phyloP scores from a whole-genome alignment of 2,888 invertebrate genomes.

The Anthophora plumipes region DNA sequence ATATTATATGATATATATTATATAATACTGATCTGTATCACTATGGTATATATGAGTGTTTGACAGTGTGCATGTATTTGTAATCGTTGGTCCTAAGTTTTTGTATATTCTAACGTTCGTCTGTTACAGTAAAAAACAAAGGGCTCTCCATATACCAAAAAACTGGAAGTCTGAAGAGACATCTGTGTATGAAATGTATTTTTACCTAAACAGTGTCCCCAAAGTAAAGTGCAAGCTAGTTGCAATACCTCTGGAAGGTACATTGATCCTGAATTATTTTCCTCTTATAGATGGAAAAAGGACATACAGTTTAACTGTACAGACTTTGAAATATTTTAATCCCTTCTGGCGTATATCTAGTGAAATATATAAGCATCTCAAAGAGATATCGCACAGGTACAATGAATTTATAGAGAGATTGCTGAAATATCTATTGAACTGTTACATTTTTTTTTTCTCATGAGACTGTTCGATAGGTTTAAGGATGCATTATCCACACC shows the following conservation, averaged over 20 bases:
- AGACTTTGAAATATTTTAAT: constrained; percentile 77
- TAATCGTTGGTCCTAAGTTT: background rate
- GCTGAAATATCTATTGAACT: background rate
- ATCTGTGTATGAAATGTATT: constrained; percentile 72
- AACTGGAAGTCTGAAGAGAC: constrained; percentile 68
- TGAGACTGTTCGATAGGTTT: constrained; percentile 85
- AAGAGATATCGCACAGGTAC: constrained; percentile 78
- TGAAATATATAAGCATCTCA: constrained; percentile 76
- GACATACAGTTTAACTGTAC: constrained; percentile 67
- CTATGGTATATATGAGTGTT: constrained; percentile 11
- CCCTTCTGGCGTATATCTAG: constrained; percentile 73
- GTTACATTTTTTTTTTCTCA: constrained; percentile 3
- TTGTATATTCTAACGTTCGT: constrained; percentile 11
- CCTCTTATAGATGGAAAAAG: constrained; percentile 50
- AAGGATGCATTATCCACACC: constrained; percentile 86
- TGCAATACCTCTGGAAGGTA: constrained; percentile 78
- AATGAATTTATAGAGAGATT: background rate
- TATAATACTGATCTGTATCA: background rate
- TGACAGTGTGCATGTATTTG: background rate
- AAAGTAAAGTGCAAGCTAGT: constrained; percentile 75
- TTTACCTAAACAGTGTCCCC: constrained; percentile 47
- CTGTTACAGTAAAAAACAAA: constrained; percentile 49
- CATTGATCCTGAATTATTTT: constrained; percentile 76
- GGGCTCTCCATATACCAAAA: constrained; percentile 58
- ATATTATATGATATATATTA: no score